Evolutionary conservation across 1,140 invertebrate genomes (phyloP).

Genomic region (Ganaspis sp.): DNA sequence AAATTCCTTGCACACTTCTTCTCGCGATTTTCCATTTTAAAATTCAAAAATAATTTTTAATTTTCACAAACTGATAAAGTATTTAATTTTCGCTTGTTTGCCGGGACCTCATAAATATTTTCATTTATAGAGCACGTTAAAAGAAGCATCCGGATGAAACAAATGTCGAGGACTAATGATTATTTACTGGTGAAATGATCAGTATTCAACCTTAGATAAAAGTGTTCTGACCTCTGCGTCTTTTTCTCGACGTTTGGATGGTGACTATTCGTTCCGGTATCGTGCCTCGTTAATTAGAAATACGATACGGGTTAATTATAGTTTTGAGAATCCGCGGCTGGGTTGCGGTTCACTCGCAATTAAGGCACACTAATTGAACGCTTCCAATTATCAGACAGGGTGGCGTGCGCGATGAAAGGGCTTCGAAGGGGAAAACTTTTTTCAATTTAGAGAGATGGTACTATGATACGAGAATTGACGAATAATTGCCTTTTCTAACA

Average conservation of each 20-base stretch:
- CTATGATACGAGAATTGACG: not conserved
- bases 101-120: too few species aligned
- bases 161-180: too few species aligned
- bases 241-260: not conserved
- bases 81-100: too few species aligned
- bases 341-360: slow-evolving; percentile 45
- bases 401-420: slow-evolving; percentile 16
- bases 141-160: too few species aligned
- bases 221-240: not conserved
- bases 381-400: slow-evolving; percentile 44
- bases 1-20: too few species aligned
- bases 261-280: not conserved
- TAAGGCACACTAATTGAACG: slow-evolving; percentile 50
- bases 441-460: slow-evolving; percentile 14
- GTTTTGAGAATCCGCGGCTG: slow-evolving; percentile 35
- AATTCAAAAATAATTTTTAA: too few species aligned
- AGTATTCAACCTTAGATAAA: not conserved
- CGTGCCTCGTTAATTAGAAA: slow-evolving; percentile 38
- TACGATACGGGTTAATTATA: slow-evolving; percentile 38
- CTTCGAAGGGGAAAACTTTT: slow-evolving; percentile 24
- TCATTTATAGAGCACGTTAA: too few species aligned
- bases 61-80: too few species aligned
- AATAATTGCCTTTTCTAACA: not conserved
- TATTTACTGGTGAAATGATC: not conserved
- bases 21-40: too few species aligned